Evolutionary conservation across 2,888 invertebrate species (phyloP), one percentile per base, ranked within the genome.

Genomic region (Embidobia sp.): DNA sequence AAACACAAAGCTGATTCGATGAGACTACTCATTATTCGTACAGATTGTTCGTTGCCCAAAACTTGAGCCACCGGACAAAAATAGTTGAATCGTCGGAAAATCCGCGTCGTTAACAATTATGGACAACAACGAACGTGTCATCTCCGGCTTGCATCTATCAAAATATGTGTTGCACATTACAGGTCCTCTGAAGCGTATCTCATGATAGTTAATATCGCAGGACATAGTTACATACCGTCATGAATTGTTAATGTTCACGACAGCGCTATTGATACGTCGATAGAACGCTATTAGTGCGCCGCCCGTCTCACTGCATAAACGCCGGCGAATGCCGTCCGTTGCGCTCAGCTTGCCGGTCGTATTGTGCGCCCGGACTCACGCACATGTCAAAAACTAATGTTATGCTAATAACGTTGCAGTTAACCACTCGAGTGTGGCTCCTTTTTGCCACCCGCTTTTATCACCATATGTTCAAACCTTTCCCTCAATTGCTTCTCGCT

Each of bases 181-280:
- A 7, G 61, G 10, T 48, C 35, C 46, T 59, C 19, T 27, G 51
- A 59, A 48, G 57, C 64, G 48, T 64, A 76, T 70, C 64, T 69
- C 76, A 46, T 35, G 22, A 59, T 64, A 46, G 57, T 64, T 64
- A 70, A 64, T 63, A 59, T 40, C 35, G 63, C 59, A 48, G 74
- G 46, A 48, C 70, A 64, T 55, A 61, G 73, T 70, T 70, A 55
- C 55, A 53, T 63, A 44, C 75, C 81, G 83, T 79, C 81, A 80
- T 80, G 80, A 82, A 83, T 81, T 83, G 83, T 84, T 84, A 83
- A 84, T 84, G 84, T 79, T 80, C 80, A 77, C 76, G 80, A 81
- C 80, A 79, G 61, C 78, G 81, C 79, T 81, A 84, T 84, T 84
- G 84, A 84, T 83, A 84, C 76, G 80, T 81, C 81, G 82, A 83